A percentile compares a stretch with the other conserved stretches of the same genome.
These are phyloP conservation scores for Phyto melanocephala DNA, from an alignment of 2,888 invertebrate genomes.

Conservation along the genomic window DNA sequence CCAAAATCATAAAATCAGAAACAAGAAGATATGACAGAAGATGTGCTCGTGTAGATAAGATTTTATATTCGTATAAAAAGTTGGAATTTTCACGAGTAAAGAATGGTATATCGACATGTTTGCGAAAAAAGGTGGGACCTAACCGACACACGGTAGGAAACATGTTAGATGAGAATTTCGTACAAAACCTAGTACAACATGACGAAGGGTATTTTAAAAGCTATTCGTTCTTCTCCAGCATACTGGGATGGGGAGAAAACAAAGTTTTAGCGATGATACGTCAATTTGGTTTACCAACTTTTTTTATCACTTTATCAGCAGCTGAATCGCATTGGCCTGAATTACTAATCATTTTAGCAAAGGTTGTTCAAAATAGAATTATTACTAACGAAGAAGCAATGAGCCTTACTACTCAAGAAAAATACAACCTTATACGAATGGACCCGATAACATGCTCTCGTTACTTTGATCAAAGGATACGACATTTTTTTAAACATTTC, in stretches of 20 bases:
- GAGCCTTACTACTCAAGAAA: not conserved
- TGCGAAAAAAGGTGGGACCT: not conserved
- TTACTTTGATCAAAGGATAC: slow-evolving; percentile 40
- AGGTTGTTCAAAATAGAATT: not conserved
- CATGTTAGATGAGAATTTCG: not conserved
- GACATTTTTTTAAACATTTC: slow-evolving; percentile 36
- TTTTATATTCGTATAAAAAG: slow-evolving; percentile 49
- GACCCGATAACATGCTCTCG: slow-evolving; percentile 39
- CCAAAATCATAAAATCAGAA: slow-evolving; percentile 43
- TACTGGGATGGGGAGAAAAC: slow-evolving; percentile 3
- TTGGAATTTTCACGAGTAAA: slow-evolving; percentile 23
- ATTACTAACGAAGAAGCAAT: slow-evolving; percentile 30
- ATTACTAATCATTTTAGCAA: slow-evolving; percentile 23
- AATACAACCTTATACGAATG: slow-evolving; percentile 28
- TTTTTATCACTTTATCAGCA: slow-evolving; percentile 31
- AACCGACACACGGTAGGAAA: not conserved
- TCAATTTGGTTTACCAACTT: slow-evolving; percentile 5
- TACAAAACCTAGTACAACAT: not conserved
- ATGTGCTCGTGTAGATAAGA: slow-evolving; percentile 44
- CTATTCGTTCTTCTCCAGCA: slow-evolving; percentile 1
- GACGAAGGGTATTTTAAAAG: not conserved
- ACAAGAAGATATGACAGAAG: slow-evolving; percentile 43
- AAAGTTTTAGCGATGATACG: slow-evolving; percentile 18
- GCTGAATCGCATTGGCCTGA: slow-evolving; percentile 43
- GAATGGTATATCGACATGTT: not conserved